Conservation (phyloP, 2,113 vertebrate genomes). For the Lucifuga dentata region DNA sequence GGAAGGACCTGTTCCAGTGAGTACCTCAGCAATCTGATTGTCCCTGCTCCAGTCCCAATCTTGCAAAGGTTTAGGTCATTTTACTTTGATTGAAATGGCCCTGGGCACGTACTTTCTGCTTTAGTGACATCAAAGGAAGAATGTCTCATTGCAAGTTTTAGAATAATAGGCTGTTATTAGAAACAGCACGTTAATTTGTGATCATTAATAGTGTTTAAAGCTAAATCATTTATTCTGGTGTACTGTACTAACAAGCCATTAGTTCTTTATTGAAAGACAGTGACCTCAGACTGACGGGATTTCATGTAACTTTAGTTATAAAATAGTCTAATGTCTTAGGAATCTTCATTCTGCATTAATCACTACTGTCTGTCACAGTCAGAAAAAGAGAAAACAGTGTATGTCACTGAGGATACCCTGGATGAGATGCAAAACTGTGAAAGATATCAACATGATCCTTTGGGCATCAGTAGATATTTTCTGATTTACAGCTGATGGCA, state of each 20-base stretch:
- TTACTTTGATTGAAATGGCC: constrained; percentile 44
- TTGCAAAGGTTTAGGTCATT: constrained; percentile 52
- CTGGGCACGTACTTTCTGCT: constrained; percentile 35
- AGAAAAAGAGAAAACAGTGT: neutral
- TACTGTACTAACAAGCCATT: constrained; percentile 38
- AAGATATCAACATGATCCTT: no score
- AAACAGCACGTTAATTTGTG: constrained; percentile 45
- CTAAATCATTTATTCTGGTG: constrained; percentile 18
- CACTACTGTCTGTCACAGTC: neutral
- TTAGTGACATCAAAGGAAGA: constrained; percentile 45
- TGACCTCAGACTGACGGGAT: neutral
- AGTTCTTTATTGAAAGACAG: constrained; percentile 24
- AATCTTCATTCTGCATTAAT: neutral
- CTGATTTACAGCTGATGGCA: no score
- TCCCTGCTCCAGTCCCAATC: constrained; percentile 52
- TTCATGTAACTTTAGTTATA: neutral
- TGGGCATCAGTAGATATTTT: no score
- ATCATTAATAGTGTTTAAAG: constrained; percentile 38
- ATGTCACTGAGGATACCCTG: neutral
- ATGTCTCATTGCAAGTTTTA: constrained; percentile 14
- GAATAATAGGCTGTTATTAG: constrained; percentile 35
- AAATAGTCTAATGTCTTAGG: neutral
- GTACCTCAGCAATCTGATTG: constrained; percentile 68
- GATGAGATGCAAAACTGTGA: neutral
- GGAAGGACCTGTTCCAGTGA: constrained; percentile 65